A percentile compares a stretch with the other conserved stretches of the same genome.
Evolutionary conservation across 2,797 vertebrate genomes (phyloP).

Genomic region (Trematocara caparti): DNA sequence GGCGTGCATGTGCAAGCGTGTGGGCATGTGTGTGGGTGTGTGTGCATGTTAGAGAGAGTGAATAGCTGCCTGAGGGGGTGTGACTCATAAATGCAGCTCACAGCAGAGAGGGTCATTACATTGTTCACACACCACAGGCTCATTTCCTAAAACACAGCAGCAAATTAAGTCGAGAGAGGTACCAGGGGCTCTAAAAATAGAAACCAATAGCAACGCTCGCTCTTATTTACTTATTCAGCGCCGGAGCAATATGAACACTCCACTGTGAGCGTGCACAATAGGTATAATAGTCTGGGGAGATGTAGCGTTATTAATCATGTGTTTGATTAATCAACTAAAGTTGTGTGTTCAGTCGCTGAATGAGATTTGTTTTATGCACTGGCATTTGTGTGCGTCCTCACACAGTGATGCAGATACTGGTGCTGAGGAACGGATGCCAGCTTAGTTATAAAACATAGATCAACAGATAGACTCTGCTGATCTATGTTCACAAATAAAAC

Average conservation of each 20-base stretch:
- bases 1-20: background rate
- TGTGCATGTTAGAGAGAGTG: slow-evolving; percentile 27
- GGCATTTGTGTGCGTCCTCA: background rate
- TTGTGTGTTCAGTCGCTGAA: slow-evolving; percentile 2
- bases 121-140: slow-evolving; percentile 69
- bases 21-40: background rate
- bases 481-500: background rate
- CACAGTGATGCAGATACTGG: background rate
- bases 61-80: slow-evolving; percentile 56
- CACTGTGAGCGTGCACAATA: background rate
- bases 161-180: slow-evolving; percentile 63
- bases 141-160: slow-evolving; percentile 75
- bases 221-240: slow-evolving; percentile 58
- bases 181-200: slow-evolving; percentile 61
- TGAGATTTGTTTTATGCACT: slow-evolving; percentile 6
- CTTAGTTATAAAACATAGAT: background rate
- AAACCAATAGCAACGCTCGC: slow-evolving; percentile 31
- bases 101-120: slow-evolving; percentile 73
- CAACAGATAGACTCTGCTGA: background rate
- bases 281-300: slow-evolving; percentile 14
- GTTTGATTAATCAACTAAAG: slow-evolving; percentile 47
- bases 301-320: slow-evolving; percentile 25
- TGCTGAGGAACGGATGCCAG: background rate
- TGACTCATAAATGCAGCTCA: slow-evolving; percentile 72
- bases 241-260: slow-evolving; percentile 29